These are phyloP conservation scores for Microtus oregoni DNA, from an alignment of 2,113 vertebrate genomes.

Conservation along the genomic window DNA sequence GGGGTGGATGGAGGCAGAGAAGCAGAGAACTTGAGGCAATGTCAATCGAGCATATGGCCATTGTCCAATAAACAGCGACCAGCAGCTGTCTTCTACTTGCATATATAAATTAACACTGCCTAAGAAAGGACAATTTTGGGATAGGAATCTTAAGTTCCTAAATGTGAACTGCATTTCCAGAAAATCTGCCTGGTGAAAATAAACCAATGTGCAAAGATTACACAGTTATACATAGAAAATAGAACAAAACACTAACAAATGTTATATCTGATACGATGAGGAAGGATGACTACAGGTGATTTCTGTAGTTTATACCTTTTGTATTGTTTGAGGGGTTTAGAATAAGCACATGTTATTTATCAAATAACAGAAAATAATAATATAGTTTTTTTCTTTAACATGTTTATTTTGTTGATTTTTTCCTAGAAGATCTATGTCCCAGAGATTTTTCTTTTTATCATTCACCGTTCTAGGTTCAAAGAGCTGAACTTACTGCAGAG, in stretches of 20 bases:
- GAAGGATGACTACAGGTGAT: neutral
- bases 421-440: neutral
- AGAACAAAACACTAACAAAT: constrained; percentile 40
- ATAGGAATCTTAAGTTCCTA: constrained; percentile 30
- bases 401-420: too few relatives aligned
- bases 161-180: constrained; percentile 39
- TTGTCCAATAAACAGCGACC: constrained; percentile 30
- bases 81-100: neutral
- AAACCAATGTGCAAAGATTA: constrained; percentile 15
- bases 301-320: constrained; percentile 2
- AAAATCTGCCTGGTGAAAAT: constrained; percentile 37
- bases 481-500: neutral
- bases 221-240: neutral
- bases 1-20: neutral
- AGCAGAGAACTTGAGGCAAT: neutral
- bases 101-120: neutral
- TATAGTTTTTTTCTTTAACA: constrained; percentile 9
- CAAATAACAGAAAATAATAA: constrained; percentile 53
- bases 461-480: constrained; percentile 45
- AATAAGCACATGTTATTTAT: neutral
- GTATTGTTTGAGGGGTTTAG: neutral
- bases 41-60: neutral
- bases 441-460: constrained; percentile 18
- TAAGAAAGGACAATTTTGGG: neutral
- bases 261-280: neutral